Evolutionary conservation across 2,113 vertebrate genomes (phyloP), one percentile per base, ranked within the genome.

Genomic region (Tylochromis polylepis): DNA sequence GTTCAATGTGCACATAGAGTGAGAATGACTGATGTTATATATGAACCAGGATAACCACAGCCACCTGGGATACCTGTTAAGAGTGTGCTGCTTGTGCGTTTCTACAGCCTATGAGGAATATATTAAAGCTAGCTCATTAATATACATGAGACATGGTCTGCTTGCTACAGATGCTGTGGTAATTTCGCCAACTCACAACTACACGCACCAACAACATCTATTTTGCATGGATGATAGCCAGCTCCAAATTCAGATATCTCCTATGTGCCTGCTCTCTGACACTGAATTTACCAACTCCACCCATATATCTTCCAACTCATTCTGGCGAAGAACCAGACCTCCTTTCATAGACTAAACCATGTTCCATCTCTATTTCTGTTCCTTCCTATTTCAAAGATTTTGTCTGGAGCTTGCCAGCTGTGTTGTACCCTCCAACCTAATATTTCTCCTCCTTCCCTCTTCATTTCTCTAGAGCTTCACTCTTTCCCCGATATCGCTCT

Each of bases 101-200:
- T 92, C 89, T 89, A 85, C 92, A 90, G 93, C 82, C 93, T 87
- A 92, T 41, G 49, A 92, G 90, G 93, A 95, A 95, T 95, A 94
- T 85, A 94, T 95, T 95, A 93, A 92, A 93, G 89, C 67, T 24
- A 24, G 49, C 88, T 95, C 93, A 96, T 95, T 90, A 95, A 96
- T 96, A 96, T 90, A 94, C 94, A 96, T 95, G 92, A 95, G 94
- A 91, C 92, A 93, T 83, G 95, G 85, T 95, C 93, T 56, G 86
- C 93, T 94, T 92, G 92, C 92, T 91, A 93, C 94, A 96, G 94
- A 96, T 94, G 95, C 93, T 91, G 88, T 86, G 90, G 82, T 93
- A 90, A 94, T 95, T 95, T 92, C 78, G 79, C 92, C 93, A 93
- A 91, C 91, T 92, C 93, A 92, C 93, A 91, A 93, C 92, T 94